Conservation (phyloP, 2,113 vertebrate genomes). For the Myiagra hebetior region DNA sequence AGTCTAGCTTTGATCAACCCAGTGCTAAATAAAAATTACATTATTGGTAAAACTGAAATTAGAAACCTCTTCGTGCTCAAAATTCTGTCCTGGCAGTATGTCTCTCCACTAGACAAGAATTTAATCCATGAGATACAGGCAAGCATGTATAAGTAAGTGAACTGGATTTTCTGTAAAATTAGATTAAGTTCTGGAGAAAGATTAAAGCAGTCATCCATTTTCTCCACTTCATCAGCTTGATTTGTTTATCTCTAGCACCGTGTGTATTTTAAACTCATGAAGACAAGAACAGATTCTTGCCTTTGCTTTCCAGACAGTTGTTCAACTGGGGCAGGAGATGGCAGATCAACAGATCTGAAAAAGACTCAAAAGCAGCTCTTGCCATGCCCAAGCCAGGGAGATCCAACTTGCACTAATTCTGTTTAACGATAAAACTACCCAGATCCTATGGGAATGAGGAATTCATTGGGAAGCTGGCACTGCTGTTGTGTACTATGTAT, state of each 20-base stretch:
- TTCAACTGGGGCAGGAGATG: not conserved
- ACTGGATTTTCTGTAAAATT: not conserved
- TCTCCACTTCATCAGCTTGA: not conserved
- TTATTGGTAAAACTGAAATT: constrained; percentile 43
- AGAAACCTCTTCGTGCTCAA: not conserved
- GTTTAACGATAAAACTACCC: not conserved
- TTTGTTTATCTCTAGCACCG: not conserved
- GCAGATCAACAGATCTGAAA: not conserved
- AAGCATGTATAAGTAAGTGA: not conserved
- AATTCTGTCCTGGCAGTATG: not conserved
- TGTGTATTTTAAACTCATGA: not conserved
- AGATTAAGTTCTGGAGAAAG: not conserved
- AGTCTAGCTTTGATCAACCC: not conserved
- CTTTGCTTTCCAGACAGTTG: not conserved
- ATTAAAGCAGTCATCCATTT: not conserved
- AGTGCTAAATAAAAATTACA: constrained; percentile 7
- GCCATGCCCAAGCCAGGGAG: not conserved
- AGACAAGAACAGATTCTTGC: not conserved
- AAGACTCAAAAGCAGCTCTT: not conserved
- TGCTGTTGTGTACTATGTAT: accelerated
- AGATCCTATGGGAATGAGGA: not conserved
- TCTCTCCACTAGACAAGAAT: not conserved
- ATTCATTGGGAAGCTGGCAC: not conserved
- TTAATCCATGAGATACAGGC: not conserved
- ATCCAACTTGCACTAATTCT: not conserved